Evolutionary conservation across 2,113 vertebrate genomes (phyloP), one percentile per base, ranked within the genome.

Genomic region (Argyrosomus japonicus): DNA sequence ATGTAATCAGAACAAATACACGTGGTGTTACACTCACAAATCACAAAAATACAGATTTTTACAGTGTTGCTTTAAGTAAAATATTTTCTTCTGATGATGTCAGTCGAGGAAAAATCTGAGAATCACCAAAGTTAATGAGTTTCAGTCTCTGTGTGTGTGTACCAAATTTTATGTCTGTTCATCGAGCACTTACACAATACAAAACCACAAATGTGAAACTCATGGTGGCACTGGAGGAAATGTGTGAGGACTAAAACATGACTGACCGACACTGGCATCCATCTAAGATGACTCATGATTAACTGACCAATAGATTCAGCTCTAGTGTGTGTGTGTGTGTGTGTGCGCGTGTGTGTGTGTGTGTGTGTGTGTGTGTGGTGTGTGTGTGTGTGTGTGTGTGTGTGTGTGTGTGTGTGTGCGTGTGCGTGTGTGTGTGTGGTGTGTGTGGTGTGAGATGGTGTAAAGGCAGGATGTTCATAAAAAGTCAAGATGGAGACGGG

Each of bases 401-500:
- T 25, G 11, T 57, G 54, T 25, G n/a, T 21, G 21, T 54, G 51
- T 54, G n/a, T 13, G 21, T 56, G 54, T 57, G 23, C 15, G n/a
- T 56, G n/a, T 56, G 53, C 11, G 3, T 11, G 9, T 10, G 9
- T n/a, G 7, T 56, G 54, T 13, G 21, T 56, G 54, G 54, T 21
- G 21, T 54, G 51, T 54, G 21, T 23, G 21, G 56, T 57, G 4
- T n/a, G 60, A 21, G 18, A 32, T 32, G 10, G 43, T 45, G 43
- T 25, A 36, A 36, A 36, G n/a, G 15, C 58, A 32, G 60, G 6
- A 1, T 32, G 7, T 61, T 54, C 13, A 10, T 56, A 10, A 27
- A 80, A 72, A 65, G 40, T 32, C 14, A 50, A 68, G 45, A 67
- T 81, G 27, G 43, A 48, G 62, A 58, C n/a, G 18, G 11, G 25